A percentile compares a stretch with the other conserved stretches of the same genome.
Evolutionary conservation across 2,113 vertebrate species (phyloP).

Genomic region (Xerus inauris): DNA sequence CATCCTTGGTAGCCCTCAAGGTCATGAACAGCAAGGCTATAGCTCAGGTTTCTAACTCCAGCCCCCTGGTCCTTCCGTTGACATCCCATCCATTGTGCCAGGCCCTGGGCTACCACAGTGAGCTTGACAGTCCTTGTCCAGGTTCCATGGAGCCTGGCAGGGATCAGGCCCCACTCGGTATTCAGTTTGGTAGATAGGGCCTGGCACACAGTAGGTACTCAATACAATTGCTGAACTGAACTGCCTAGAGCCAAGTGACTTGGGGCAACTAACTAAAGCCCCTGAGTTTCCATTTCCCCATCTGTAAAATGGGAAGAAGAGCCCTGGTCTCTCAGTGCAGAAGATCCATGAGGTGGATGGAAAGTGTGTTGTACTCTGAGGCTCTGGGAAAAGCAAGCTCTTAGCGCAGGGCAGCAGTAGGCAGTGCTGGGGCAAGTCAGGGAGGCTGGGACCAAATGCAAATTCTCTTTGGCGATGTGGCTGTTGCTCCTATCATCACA

Average conservation of each 20-base stretch:
- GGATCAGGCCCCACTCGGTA: neutral
- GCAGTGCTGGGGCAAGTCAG: neutral
- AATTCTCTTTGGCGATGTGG: neutral
- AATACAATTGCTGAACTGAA: neutral
- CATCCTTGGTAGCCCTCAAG: neutral
- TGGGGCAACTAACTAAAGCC: accelerated
- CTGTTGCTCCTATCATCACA: neutral
- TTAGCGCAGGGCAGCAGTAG: neutral
- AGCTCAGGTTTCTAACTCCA: neutral
- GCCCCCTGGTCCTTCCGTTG: neutral
- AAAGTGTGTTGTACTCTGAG: neutral
- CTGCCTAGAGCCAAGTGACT: neutral
- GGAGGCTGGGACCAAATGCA: neutral
- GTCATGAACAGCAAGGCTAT: neutral
- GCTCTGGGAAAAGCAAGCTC: neutral
- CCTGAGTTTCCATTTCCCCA: neutral
- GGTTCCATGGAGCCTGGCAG: neutral
- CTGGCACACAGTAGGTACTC: neutral
- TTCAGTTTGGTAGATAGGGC: neutral
- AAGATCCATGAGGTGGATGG: neutral
- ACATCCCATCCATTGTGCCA: neutral
- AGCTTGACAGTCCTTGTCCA: neutral
- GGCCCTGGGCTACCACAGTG: neutral
- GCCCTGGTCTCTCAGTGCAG: neutral
- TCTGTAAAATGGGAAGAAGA: neutral